Conservation (phyloP, 2,113 vertebrate genomes). For the Scopus umbretta region DNA sequence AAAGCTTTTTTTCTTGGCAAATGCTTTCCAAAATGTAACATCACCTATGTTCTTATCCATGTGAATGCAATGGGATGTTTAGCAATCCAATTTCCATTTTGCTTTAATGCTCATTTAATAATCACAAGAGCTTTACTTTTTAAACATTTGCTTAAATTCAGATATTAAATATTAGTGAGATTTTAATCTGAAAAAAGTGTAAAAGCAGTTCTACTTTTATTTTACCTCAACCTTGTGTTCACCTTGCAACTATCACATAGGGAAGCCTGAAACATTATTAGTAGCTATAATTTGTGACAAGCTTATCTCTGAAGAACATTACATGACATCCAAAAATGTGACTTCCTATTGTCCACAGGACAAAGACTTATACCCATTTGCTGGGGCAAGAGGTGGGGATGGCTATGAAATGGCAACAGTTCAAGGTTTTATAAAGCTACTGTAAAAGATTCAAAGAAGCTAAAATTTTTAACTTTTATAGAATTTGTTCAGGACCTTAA, state of each 20-base stretch:
- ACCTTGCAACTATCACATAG: not conserved
- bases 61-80: not conserved
- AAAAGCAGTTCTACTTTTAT: not conserved
- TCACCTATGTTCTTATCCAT: not conserved
- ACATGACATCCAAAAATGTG: not conserved
- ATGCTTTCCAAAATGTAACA: not conserved
- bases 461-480: slow-evolving; percentile 19
- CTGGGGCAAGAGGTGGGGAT: not conserved
- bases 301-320: slow-evolving; percentile 33
- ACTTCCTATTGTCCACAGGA: slow-evolving; percentile 2
- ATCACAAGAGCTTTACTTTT: slow-evolving; percentile 7
- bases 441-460: slow-evolving; percentile 24
- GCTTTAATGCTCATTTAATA: not conserved
- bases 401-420: slow-evolving; percentile 26
- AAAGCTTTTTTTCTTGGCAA: not conserved
- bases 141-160: not conserved
- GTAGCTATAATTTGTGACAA: slow-evolving; percentile 7
- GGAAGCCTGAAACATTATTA: not conserved
- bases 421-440: slow-evolving; percentile 19
- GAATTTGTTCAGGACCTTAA: slow-evolving; percentile 28
- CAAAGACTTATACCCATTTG: not conserved
- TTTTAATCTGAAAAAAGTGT: slow-evolving; percentile 9
- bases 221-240: slow-evolving; percentile 25
- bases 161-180: not conserved
- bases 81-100: slow-evolving; percentile 6